A percentile compares a stretch with the other conserved stretches of the same genome.
These are phyloP conservation scores for Ameiurus melas DNA, from an alignment of 2,113 vertebrate species.

Conservation along the genomic window DNA sequence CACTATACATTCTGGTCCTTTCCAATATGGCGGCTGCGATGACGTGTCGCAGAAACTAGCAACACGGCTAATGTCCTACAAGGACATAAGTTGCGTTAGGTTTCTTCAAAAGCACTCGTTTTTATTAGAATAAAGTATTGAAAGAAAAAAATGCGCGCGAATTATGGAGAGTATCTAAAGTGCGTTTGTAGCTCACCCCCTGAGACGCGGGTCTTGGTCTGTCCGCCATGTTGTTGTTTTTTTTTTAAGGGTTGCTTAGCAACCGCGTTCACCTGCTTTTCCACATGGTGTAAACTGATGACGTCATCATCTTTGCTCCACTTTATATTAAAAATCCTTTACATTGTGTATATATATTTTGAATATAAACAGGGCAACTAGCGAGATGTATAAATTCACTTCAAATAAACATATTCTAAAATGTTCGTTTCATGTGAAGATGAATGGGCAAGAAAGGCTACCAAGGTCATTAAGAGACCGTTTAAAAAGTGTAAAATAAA, in stretches of 20 bases:
- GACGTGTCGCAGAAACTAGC: not conserved
- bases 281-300: not conserved
- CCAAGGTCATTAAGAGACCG: not conserved
- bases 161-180: not conserved
- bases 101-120: not conserved
- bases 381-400: not conserved
- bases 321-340: not conserved
- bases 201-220: slow-evolving; percentile 16
- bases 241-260: slow-evolving; percentile 58
- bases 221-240: slow-evolving; percentile 62
- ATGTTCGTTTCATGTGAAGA: not conserved
- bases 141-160: not conserved
- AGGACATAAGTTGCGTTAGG: too few species aligned
- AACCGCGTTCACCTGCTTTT: not conserved
- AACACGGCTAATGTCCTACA: not conserved
- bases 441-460: not conserved
- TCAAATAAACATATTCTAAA: not conserved
- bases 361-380: not conserved
- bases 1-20: not conserved
- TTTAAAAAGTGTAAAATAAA: not conserved
- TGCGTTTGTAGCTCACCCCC: slow-evolving; percentile 38
- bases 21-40: not conserved
- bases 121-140: not conserved
- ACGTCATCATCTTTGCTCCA: not conserved
- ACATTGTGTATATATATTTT: too few species aligned